Base-by-base conservation (phyloP, 1,140 invertebrate species). In the Lasioglossum baleicum region DNA sequence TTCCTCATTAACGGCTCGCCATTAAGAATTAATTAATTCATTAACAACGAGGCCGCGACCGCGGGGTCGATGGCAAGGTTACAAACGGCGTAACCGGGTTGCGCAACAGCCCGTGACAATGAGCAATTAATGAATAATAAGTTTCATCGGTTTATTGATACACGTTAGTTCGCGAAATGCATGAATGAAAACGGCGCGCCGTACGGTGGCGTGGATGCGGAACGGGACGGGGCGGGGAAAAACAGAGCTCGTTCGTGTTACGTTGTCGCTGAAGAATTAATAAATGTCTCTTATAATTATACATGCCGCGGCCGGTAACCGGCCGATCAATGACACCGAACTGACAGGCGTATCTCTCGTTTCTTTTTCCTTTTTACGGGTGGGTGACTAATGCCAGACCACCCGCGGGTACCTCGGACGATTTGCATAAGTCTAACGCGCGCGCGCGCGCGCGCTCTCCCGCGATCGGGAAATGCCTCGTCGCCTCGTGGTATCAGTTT, bases 101-200 rank as follows among this genome's bases (percentile, higher is more conserved):
- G 58, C 61, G 61, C 76, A 31, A 26, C 11, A 31, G 76, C 58
- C 76, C 76, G 61, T 79, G 76, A 73, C 76, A 73, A 79, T 79
- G 70, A 79, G 35, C 40, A 44, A 71, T 73, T 73, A 73, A 79
- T 79, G 76, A 79, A 79, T 79, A 79, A 79, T 79, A 79, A 79
- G 76, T 73, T 56, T 42, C 76, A 56, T 48, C 51, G 70, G 61
- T 73, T 73, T 73, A 71, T 78, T 70, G 69, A 76, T 61, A 70
- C 75, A 13, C 40, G 75, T 77, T 77, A 77, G 22, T 51, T 35
- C 10, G 48, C 20, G 67, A 79, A 79, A 73, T 70, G 76, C 48
- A 73, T 65, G 76, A 73, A 79, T 79, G 76, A 73, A 42, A 7
- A 20, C 53, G 15, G 31, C 3, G 13, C 6, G 51, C 5, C 13